Percentiles rank a stretch among this genome's conserved stretches.
phyloP scores from a whole-genome alignment of 2,113 vertebrate species.

The Hydrolagus affinis region DNA sequence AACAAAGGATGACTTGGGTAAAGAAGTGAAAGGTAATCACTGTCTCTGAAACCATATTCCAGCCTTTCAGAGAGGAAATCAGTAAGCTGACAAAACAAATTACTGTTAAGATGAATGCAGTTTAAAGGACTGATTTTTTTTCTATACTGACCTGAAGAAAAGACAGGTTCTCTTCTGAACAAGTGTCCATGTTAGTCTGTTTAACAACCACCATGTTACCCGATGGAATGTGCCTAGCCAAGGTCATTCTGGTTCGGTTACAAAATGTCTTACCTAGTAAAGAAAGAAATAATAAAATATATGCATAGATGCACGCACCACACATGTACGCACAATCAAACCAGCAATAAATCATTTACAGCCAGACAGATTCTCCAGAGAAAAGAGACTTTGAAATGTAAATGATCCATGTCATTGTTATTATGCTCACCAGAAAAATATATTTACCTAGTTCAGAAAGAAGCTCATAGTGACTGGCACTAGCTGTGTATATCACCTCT shows the following conservation, averaged over 20 bases:
- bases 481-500: conserved; percentile 59
- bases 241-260: conserved; percentile 78
- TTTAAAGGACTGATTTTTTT: background rate
- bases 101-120: too few species aligned
- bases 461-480: conserved; percentile 80
- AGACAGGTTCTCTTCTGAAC: conserved; percentile 82
- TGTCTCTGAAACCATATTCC: too few species aligned
- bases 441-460: conserved; percentile 84
- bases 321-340: conserved; percentile 1
- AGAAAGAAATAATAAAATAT: conserved; percentile 32
- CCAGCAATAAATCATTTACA: background rate
- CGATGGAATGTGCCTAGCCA: conserved; percentile 78
- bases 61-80: too few species aligned
- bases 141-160: conserved; percentile 72
- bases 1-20: too few species aligned
- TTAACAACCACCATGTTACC: conserved; percentile 77
- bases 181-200: conserved; percentile 86
- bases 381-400: background rate
- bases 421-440: background rate
- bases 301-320: background rate
- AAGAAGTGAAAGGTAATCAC: too few species aligned
- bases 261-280: conserved; percentile 80
- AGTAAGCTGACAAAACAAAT: too few species aligned
- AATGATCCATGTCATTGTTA: background rate
- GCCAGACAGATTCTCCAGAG: too few species aligned